Evolutionary conservation across 2,113 vertebrate genomes (phyloP), one percentile per base, ranked within the genome.

Genomic region (Calonectris borealis): DNA sequence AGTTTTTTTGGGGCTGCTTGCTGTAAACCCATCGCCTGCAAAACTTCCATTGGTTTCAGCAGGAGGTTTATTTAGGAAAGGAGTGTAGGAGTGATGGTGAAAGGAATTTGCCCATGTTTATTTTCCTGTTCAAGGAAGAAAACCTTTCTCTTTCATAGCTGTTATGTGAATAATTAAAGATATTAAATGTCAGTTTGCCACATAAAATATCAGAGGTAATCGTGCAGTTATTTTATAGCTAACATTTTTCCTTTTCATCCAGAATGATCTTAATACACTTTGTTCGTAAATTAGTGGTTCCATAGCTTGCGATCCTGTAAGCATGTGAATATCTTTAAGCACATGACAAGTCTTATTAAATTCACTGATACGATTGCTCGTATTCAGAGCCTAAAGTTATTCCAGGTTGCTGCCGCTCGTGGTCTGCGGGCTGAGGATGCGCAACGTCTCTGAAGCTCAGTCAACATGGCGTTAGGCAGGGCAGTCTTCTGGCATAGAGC

Each of bases 141-240:
- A 95, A 55, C 54, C 58, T 70, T 91, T 86, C 29, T 80, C 32
- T 87, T 83, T 84, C 55, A 2, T 86, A 92, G 83, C 68, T 77
- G 61, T 79, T 65, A 13, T 86, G 79, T 95, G 93, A 96, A 96
- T 96, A 95, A 96, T 94, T 94, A 81, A 89, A 95, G 61, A 87
- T 94, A 91, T 4, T 96, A 94, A 95, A 93, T 96, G 94, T 94
- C 96, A 89, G 8, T 89, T 90, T 95, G 93, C 83, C 66, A 87
- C 83, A 24, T 83, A 91, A 91, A 95, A 66, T 95, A 94, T 55
- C 61, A 73, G 93, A 85, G 73, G 31, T 73, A 90, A 90, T 71
- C 0, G 1, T 80, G 77, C 69, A 55, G 48, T 91, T 81, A 72
- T 80, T 95, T 94, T 78, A 25, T 79, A 90, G 32, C 42, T 75